Evolutionary conservation across 2,113 vertebrate species (phyloP).

Genomic region (Macheiramphus alcinus): DNA sequence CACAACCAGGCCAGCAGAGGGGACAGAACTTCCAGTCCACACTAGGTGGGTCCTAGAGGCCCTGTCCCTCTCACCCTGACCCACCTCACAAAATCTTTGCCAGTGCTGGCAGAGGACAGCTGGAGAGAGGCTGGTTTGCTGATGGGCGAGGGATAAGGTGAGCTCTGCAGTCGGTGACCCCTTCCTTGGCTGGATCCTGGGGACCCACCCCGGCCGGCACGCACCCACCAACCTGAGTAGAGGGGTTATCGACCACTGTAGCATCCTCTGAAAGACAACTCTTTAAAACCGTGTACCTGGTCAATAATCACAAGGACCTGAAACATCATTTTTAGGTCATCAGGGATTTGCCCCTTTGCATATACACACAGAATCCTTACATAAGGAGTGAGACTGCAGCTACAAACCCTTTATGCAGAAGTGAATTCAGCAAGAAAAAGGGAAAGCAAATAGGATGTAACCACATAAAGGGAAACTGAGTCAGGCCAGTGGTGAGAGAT

Average conservation of each 20-base stretch:
- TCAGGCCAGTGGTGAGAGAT: not conserved
- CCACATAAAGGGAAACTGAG: not conserved
- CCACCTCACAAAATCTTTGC: not conserved
- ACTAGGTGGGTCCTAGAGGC: not conserved
- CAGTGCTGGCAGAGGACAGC: not conserved
- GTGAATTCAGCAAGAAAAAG: not conserved
- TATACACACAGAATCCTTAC: not conserved
- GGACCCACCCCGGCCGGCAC: not conserved
- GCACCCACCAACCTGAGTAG: not conserved
- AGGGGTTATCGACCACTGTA: not conserved
- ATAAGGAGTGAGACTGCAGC: not conserved
- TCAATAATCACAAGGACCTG: not conserved
- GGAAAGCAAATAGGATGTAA: not conserved
- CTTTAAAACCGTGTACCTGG: not conserved
- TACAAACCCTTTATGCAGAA: not conserved
- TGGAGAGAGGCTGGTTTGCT: not conserved
- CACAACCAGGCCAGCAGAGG: not conserved
- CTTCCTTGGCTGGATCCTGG: fast-evolving
- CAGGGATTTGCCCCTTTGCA: not conserved
- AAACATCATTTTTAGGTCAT: not conserved
- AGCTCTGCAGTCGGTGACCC: not conserved
- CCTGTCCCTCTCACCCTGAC: not conserved
- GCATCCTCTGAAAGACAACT: not conserved
- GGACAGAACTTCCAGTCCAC: not conserved
- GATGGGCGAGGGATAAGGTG: not conserved